These are phyloP conservation scores for Heliconius melpomene DNA, from an alignment of 1,140 invertebrate genomes.

Conservation along the genomic window DNA sequence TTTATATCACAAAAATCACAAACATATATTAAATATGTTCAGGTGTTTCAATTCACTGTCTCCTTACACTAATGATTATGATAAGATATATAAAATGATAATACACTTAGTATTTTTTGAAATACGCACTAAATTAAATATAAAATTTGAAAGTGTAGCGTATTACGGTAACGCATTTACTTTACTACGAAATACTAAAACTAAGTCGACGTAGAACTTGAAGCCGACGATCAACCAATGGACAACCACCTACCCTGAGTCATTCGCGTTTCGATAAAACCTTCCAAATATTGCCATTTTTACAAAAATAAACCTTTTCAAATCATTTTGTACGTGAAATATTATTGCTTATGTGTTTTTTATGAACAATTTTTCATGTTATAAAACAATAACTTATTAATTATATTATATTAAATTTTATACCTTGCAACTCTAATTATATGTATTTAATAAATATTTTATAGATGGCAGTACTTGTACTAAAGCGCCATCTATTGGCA, in stretches of 20 bases:
- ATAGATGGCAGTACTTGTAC: not conserved
- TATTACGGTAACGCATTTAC: slow-evolving; percentile 42
- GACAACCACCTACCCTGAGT: slow-evolving; percentile 25
- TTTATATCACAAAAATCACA: slow-evolving; percentile 74
- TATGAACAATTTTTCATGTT: not conserved
- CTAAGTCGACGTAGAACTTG: slow-evolving; percentile 30
- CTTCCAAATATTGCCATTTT: slow-evolving; percentile 17
- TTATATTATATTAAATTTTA: not conserved
- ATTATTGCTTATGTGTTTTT: not conserved
- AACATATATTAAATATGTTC: slow-evolving; percentile 53
- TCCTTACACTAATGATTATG: slow-evolving; percentile 58
- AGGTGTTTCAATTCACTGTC: slow-evolving; percentile 48
- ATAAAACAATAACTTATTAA: not conserved
- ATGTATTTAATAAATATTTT: not conserved
- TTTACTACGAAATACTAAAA: slow-evolving; percentile 39
- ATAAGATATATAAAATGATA: slow-evolving; percentile 59
- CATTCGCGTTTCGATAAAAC: slow-evolving; percentile 27
- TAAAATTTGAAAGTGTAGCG: slow-evolving; percentile 29
- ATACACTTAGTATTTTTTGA: slow-evolving; percentile 47
- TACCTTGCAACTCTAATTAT: not conserved
- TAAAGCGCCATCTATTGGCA: not conserved
- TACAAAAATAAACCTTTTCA: not conserved
- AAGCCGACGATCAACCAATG: slow-evolving; percentile 31
- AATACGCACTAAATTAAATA: slow-evolving; percentile 42
- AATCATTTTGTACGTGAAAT: not conserved